phyloP scores from a whole-genome alignment of 1,140 invertebrate species.

The Procambarus virginalis region DNA sequence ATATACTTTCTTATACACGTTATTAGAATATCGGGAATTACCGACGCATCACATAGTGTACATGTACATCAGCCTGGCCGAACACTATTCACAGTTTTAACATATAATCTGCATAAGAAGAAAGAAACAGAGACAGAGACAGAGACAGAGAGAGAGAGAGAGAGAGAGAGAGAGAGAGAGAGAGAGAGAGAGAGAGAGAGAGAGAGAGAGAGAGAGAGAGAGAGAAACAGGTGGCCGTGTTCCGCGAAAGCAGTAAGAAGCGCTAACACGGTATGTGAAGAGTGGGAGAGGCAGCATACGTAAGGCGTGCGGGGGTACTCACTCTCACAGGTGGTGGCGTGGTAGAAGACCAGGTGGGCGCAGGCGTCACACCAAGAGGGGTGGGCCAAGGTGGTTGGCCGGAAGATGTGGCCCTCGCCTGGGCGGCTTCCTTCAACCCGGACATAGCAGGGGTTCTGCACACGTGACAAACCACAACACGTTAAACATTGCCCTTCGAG shows the following conservation, averaged over 20 bases:
- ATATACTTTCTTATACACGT: neutral
- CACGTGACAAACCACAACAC: neutral
- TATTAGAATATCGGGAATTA: no score
- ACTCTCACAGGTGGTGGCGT: constrained; percentile 67
- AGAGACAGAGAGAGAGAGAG: no score
- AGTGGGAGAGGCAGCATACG: no score
- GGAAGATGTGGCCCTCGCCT: constrained; percentile 62
- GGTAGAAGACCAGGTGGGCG: constrained; percentile 68
- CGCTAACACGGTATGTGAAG: no score
- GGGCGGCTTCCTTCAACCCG: constrained; percentile 60
- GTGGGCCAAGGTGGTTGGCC: constrained; percentile 52
- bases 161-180: neutral
- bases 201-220: no score
- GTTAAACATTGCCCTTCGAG: no score
- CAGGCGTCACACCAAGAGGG: constrained; percentile 69
- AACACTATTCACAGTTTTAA: no score
- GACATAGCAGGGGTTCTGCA: constrained; percentile 68
- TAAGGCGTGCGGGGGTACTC: constrained; percentile 34
- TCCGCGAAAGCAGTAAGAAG: no score
- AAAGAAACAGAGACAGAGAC: no score
- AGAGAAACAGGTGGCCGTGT: neutral
- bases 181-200: neutral
- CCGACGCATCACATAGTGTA: neutral
- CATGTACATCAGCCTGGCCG: no score
- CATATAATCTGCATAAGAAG: no score